phyloP scores from a whole-genome alignment of 2,113 vertebrate species.

The Oncorhynchus nerka region DNA sequence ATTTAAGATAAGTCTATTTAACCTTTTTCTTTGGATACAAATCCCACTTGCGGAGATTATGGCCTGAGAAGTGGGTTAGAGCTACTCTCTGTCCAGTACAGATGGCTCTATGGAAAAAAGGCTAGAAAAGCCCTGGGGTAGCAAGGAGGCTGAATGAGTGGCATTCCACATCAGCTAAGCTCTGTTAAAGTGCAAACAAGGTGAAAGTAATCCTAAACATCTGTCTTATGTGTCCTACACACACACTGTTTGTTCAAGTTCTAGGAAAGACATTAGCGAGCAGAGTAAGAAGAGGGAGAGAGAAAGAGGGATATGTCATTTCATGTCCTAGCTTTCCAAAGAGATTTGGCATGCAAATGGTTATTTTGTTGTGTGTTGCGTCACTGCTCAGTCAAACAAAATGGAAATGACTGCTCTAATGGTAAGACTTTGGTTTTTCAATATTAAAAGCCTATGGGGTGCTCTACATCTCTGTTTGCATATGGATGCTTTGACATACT shows the following conservation, averaged over 20 bases:
- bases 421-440: conserved; percentile 16
- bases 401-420: conserved; percentile 47
- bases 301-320: conserved; percentile 50
- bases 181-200: conserved; percentile 69
- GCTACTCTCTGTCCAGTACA: too few relatives aligned
- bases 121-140: conserved; percentile 61
- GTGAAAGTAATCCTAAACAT: conserved; percentile 76
- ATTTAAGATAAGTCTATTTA: too few relatives aligned
- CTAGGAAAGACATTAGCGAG: conserved; percentile 66
- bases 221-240: conserved; percentile 71
- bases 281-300: not conserved
- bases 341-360: conserved; percentile 35
- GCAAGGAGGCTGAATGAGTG: conserved; percentile 58
- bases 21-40: too few relatives aligned
- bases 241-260: conserved; percentile 70
- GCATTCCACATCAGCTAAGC: conserved; percentile 72
- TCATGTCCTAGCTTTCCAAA: conserved; percentile 69
- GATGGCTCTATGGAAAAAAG: conserved; percentile 60
- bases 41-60: too few relatives aligned
- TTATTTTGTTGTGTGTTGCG: conserved; percentile 47
- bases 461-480: too few relatives aligned
- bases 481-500: too few relatives aligned
- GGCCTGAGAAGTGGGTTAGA: too few relatives aligned
- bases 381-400: conserved; percentile 51
- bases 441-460: too few relatives aligned